These are phyloP conservation scores for Neostethus bicornis DNA, from an alignment of 2,797 vertebrate species.

Conservation along the genomic window DNA sequence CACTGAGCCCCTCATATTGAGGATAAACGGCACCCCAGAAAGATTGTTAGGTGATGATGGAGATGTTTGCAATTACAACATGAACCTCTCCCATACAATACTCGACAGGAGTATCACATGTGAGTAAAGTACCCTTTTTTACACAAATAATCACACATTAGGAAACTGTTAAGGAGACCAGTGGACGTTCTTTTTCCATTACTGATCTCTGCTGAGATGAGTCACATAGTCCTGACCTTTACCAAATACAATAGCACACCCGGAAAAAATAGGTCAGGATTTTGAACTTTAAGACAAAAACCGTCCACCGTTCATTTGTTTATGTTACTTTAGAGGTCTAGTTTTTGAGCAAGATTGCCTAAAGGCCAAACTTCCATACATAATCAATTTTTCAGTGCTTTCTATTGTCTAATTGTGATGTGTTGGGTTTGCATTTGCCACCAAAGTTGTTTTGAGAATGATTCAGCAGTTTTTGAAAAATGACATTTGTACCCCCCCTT, in stretches of 20 bases:
- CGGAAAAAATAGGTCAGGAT: conserved; percentile 65
- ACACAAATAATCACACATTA: conserved; percentile 11
- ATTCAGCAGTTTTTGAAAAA: too few relatives aligned
- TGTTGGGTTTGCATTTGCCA: too few relatives aligned
- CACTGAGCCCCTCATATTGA: conserved; percentile 76
- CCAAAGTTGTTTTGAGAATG: too few relatives aligned
- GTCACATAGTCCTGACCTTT: conserved; percentile 72
- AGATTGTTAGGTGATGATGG: conserved; percentile 40
- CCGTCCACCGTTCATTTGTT: conserved; percentile 43
- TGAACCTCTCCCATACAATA: conserved; percentile 59
- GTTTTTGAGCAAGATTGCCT: too few relatives aligned
- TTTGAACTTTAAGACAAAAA: conserved; percentile 56
- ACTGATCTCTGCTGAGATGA: conserved; percentile 63
- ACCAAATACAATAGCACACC: conserved; percentile 60
- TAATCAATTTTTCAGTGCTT: too few relatives aligned
- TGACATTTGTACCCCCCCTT: too few relatives aligned
- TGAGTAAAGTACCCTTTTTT: conserved; percentile 55
- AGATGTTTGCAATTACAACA: conserved; percentile 67
- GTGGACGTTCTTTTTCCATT: conserved; percentile 71
- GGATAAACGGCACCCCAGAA: conserved; percentile 64
- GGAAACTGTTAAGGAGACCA: conserved; percentile 14
- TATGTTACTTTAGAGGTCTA: conserved; percentile 40
- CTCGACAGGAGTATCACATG: conserved; percentile 68
- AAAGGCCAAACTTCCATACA: too few relatives aligned
- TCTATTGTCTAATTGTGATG: too few relatives aligned